Conservation (phyloP, 2,797 vertebrate species). For the Bradypus variegatus region DNA sequence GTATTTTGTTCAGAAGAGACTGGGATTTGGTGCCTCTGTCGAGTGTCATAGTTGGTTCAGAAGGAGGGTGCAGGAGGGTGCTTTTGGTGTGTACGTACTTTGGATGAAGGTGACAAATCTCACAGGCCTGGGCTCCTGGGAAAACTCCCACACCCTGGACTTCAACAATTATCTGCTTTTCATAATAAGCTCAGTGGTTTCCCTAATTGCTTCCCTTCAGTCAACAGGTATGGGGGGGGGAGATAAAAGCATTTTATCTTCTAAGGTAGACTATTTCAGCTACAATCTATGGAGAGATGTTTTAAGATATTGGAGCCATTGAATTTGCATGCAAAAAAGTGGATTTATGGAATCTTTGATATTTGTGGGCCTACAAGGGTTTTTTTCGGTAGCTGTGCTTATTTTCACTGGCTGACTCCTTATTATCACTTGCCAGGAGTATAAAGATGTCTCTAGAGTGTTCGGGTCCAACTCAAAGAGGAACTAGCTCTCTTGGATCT, state of each 20-base stretch:
- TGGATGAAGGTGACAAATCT: neutral
- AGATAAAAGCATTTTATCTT: conserved; percentile 6
- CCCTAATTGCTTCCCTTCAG: conserved; percentile 35
- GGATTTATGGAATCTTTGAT: neutral
- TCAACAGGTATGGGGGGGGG: neutral
- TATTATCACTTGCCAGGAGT: neutral
- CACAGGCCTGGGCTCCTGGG: neutral
- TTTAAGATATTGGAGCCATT: neutral
- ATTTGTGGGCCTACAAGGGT: neutral
- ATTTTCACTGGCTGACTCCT: neutral
- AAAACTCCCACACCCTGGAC: neutral
- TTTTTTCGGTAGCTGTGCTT: neutral
- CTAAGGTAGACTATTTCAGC: neutral
- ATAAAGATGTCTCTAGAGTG: neutral
- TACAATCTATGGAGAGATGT: neutral
- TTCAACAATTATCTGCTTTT: conserved; percentile 52
- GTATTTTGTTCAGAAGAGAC: neutral
- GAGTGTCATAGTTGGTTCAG: too few species aligned
- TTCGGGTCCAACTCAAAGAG: neutral
- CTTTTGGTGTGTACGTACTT: neutral
- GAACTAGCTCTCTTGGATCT: neutral
- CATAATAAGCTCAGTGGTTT: conserved; percentile 36
- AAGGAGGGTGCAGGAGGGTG: neutral
- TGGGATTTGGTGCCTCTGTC: neutral
- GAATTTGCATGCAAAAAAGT: neutral